Base-by-base conservation (phyloP, 2,113 vertebrate genomes). In the Syrmaticus mikado region DNA sequence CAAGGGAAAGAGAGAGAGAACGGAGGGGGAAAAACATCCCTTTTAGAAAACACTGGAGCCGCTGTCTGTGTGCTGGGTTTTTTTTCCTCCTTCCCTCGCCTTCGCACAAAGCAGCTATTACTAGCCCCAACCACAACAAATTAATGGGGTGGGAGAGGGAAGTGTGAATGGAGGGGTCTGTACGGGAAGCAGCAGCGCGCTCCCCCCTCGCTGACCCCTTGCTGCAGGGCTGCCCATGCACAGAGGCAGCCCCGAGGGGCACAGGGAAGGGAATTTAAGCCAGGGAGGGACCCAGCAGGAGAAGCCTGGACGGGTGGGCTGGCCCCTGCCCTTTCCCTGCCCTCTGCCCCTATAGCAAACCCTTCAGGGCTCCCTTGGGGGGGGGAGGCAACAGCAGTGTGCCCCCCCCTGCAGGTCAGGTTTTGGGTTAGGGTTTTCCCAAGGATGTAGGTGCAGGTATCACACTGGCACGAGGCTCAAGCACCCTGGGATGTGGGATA, bases 71-170 rank as follows among this genome's bases (percentile, higher is more conserved):
- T 4, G 3, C 62, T 46, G 17, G 87, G 61, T 5, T 50, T 70
- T 46, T 71, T 57, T 61, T 75, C 80, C 88, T 78, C 82, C 79
- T 87, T 85, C 80, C 79, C 95, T 52, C 5, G 88, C 70, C 40
- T 45, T 14, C 3, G 79, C 92, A 97, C 97, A 96, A 96, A 97
- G 95, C 95, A 30, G 64, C 95, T 80, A 77, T 95, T 92, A 85
- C 96, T 89, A 58, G 86, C 53, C 88, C 81, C 6, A 50, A 85
- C 94, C 93, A 92, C 66, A 58, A 90, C 94, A 94, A 94, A 97
- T 86, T 75, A 90, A 70, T 15, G 41, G 89, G 94, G 85, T 90
- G 89, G 96, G 93, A 94, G 83, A 94, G 83, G 90, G 90, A 91
- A 88, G 93, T 57, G 79, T 91, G 94, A 93, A 96, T 76, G 93